Conservation (phyloP, 2,888 invertebrate species). For the Papilio elwesi region DNA sequence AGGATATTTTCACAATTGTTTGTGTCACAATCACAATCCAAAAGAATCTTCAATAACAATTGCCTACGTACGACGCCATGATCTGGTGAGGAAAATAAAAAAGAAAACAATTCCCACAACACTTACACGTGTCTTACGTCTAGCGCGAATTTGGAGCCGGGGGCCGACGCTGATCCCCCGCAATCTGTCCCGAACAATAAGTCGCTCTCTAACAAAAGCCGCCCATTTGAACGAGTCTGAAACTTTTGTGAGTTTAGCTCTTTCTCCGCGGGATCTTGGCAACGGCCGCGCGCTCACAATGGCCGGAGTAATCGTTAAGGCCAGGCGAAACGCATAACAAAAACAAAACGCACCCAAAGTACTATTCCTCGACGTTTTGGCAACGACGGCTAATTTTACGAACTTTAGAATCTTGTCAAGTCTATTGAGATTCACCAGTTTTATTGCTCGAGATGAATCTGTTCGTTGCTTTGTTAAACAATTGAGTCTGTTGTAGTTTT, state of each 20-base stretch:
- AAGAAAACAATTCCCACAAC: conserved; percentile 38
- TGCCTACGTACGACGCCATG: conserved; percentile 19
- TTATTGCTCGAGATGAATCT: conserved; percentile 1
- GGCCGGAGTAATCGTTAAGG: conserved; percentile 81
- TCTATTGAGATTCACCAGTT: conserved; percentile 28
- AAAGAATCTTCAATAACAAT: conserved; percentile 12
- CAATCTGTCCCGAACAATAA: conserved; percentile 84
- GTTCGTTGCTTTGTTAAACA: conserved; percentile 23
- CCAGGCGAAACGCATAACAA: conserved; percentile 79
- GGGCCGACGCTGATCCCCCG: conserved; percentile 72
- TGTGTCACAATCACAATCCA: not conserved
- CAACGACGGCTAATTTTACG: conserved; percentile 68
- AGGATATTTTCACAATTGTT: not conserved
- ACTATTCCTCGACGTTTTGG: conserved; percentile 74
- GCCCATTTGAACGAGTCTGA: conserved; percentile 83
- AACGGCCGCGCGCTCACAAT: conserved; percentile 75
- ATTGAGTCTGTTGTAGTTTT: conserved; percentile 1
- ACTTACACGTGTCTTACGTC: conserved; percentile 54
- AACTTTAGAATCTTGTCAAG: conserved; percentile 46
- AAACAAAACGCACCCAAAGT: conserved; percentile 77
- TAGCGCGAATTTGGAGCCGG: conserved; percentile 61
- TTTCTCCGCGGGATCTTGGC: conserved; percentile 79
- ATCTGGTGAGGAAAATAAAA: conserved; percentile 20
- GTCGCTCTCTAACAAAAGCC: conserved; percentile 82
- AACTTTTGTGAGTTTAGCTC: conserved; percentile 83